A percentile compares a stretch with the other conserved stretches of the same genome.
phyloP scores from a whole-genome alignment of 2,888 invertebrate species.

The Eurytoma adleriae region DNA sequence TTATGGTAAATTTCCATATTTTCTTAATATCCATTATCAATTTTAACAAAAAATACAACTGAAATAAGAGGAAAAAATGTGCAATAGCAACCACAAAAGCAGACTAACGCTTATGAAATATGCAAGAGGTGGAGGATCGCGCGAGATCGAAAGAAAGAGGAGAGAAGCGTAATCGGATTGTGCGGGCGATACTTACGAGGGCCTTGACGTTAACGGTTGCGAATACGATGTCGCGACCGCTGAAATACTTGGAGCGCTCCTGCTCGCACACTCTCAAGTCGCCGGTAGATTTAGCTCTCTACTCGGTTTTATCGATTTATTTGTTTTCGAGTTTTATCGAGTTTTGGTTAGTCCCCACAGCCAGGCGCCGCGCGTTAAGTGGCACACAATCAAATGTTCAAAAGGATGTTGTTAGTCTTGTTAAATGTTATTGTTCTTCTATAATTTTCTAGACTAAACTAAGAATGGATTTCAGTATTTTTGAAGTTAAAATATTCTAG shows the following conservation, averaged over 20 bases:
- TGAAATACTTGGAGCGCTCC: slow-evolving; percentile 70
- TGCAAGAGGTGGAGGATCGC: not conserved
- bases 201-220: slow-evolving; percentile 80
- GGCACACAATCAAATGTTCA: slow-evolving; percentile 20
- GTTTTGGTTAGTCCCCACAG: slow-evolving; percentile 43
- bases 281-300: slow-evolving; percentile 79
- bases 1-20: no score
- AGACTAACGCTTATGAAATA: no score
- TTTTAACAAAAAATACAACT: no score
- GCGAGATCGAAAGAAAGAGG: not conserved
- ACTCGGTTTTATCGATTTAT: slow-evolving; percentile 54
- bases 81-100: not conserved
- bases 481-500: no score
- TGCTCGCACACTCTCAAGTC: slow-evolving; percentile 75
- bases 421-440: slow-evolving; percentile 19
- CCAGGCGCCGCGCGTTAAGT: slow-evolving; percentile 13
- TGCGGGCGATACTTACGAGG: slow-evolving; percentile 78
- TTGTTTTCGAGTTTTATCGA: slow-evolving; percentile 4
- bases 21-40: no score
- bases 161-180: not conserved
- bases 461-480: not conserved
- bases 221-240: slow-evolving; percentile 75
- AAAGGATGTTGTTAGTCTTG: slow-evolving; percentile 39
- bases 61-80: not conserved
- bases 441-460: not conserved